Base-by-base conservation (phyloP, 2,888 invertebrate species). In the Sylvicola cinctus region DNA sequence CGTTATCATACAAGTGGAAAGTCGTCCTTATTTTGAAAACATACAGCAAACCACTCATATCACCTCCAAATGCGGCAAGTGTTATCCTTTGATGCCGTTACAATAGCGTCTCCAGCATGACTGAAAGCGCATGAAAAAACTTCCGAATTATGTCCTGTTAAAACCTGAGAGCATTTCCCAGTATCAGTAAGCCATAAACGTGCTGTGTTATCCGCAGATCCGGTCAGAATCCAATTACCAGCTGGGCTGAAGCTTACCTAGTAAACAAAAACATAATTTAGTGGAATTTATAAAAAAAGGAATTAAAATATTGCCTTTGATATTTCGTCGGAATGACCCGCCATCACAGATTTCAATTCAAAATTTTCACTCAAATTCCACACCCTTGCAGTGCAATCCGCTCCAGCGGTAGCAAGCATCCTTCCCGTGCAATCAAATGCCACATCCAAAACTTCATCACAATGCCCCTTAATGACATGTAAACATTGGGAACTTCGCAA, bases 11-110 rank as follows among this genome's bases (percentile, higher is more conserved):
- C 20, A 20, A 8, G 4, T 20, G 20, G 20, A 20, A 20, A 20
- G 8, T 20, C 20, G 20, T 20, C 20, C 20, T 20, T 20, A 20
- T 20, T 20, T 20, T 20, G 20, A 28, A 28, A 28, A n/a, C 14
- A 13, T 7, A 28, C 28, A 13, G 28, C 28, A 31, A 26, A 73
- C 74, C 74, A 74, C 46, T 74, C 72, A 48, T 70, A 65, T 74
- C 73, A 74, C 52, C 71, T 70, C 81, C 83, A 83, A 43, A 83
- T 69, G 34, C 74, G 62, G 52, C 79, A 80, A 10, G 74, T 75
- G 58, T 79, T 80, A 52, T 83, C 84, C 54, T 81, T 81, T 44
- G 78, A 77, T 1, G 79, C 81, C 13, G 84, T 84, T 42, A 83
- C 60, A 44, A 84, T 69, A 11, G 31, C 33, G 20, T 33, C 31